A percentile compares a stretch with the other conserved stretches of the same genome.
Conservation (phyloP, 2,888 invertebrate genomes). For the Leptopilina drosophilae region DNA sequence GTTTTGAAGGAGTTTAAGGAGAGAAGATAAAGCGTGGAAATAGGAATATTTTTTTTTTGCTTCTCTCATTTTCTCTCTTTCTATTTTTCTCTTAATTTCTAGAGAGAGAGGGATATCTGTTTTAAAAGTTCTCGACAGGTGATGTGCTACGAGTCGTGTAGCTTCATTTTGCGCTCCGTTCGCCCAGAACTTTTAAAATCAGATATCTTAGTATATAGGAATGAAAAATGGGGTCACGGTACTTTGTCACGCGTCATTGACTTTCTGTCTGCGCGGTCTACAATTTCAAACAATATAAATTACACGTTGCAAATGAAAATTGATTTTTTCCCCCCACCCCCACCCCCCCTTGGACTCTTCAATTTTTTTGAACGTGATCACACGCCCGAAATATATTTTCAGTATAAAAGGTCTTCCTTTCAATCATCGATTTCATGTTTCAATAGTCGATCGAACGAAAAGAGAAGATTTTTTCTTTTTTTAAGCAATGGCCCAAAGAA, state of each 20-base stretch:
- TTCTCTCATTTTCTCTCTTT: too few species aligned
- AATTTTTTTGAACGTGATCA: conserved; percentile 2
- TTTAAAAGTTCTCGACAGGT: conserved; percentile 15
- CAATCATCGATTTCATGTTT: conserved; percentile 20
- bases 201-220: neutral
- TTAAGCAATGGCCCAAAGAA: neutral
- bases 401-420: conserved; percentile 17
- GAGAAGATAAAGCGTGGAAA: neutral
- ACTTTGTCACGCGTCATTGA: conserved; percentile 38
- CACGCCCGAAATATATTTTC: conserved; percentile 28
- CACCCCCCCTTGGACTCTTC: too few species aligned
- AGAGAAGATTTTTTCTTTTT: neutral
- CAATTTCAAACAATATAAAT: conserved; percentile 29
- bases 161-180: conserved; percentile 4
- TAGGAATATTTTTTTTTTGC: neutral
- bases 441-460: conserved; percentile 1
- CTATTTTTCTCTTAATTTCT: neutral
- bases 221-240: conserved; percentile 1
- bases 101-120: conserved; percentile 15
- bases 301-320: conserved; percentile 23
- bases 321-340: conserved; percentile 21
- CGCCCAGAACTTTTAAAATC: conserved; percentile 15
- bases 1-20: neutral
- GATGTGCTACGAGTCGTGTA: conserved; percentile 2
- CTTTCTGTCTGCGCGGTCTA: conserved; percentile 15